Base-by-base conservation (phyloP, 1,140 invertebrate species). In the Conopomorpha cramerella region DNA sequence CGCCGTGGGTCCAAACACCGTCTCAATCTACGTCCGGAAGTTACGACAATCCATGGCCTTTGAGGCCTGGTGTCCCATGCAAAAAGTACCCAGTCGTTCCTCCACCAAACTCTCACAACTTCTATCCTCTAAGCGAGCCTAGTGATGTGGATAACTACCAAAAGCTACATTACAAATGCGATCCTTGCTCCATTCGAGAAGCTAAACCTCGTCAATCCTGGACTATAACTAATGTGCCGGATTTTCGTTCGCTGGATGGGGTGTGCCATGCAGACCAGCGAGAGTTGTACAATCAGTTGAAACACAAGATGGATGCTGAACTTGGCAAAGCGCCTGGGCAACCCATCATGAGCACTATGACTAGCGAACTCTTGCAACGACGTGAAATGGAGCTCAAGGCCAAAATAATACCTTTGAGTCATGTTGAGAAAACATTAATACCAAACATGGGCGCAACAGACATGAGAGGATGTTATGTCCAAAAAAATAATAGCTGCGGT, bases 331-430 rank as follows among this genome's bases (percentile, higher is more conserved):
- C 60, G 17, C 55, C 70, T 2, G 58, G 59, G 2, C 70, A 70
- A 32, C 54, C 63, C 3, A 34, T 68, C 16, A 40, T 70, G 13
- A 52, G 48, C 28, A 64, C 45, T 25, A 49, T 58, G 28, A 46
- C 57, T 11, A 68, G 57, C 42, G 67, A 70, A 42, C 30, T 70
- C 31, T 36, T 71, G 42, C 66, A 68, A 45, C 51, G 64, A 16
- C 55, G 62, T 38, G 70, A 76, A 11, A 61, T 71, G 54, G 71
- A 76, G 30, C 31, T 71, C 8, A 76, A 76, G 48, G 61, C 67
- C 11, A 76, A 72, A 58, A 76, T 76, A 66, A 68, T 76, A 38
- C 71, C 71, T 15, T 54, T 76, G 33, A 72, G 67, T 40, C 64
- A 76, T 33, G 67, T 76, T 11, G 71, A 76, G 42, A 76, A 76